Evolutionary conservation across 2,113 vertebrate genomes (phyloP).

Genomic region (Vombatus ursinus): DNA sequence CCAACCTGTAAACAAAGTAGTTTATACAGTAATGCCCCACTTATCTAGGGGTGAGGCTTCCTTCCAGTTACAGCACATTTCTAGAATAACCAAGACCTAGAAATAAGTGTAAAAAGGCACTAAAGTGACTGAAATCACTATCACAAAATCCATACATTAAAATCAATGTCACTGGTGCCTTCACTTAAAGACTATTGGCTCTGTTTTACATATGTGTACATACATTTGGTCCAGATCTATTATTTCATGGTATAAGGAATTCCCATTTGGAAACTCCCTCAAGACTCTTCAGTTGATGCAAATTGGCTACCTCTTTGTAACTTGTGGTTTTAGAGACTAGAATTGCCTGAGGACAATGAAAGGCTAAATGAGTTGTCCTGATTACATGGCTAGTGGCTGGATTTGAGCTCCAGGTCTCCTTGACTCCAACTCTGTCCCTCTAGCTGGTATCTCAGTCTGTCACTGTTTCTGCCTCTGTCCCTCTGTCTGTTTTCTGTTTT

Average conservation of each 20-base stretch:
- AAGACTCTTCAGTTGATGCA: neutral
- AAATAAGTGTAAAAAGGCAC: neutral
- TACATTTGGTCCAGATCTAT: neutral
- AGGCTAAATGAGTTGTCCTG: neutral
- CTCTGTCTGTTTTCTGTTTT: neutral
- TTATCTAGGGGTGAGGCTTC: neutral
- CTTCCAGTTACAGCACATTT: neutral
- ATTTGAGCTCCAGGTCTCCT: neutral
- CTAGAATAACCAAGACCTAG: neutral
- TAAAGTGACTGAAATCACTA: no score
- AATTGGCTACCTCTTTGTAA: neutral
- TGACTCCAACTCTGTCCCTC: neutral
- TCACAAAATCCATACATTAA: neutral
- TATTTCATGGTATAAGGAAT: neutral
- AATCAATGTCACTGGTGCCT: neutral
- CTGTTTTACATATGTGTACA: conserved; percentile 25
- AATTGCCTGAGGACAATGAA: neutral
- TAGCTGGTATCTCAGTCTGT: neutral
- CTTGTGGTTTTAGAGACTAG: neutral
- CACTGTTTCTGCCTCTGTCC: neutral
- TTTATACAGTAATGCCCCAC: neutral
- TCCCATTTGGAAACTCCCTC: no score
- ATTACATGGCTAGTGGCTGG: neutral
- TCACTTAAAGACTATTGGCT: neutral
- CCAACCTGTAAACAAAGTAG: neutral